Base-by-base conservation (phyloP, 2,888 invertebrate genomes). In the Serripes groenlandicus region DNA sequence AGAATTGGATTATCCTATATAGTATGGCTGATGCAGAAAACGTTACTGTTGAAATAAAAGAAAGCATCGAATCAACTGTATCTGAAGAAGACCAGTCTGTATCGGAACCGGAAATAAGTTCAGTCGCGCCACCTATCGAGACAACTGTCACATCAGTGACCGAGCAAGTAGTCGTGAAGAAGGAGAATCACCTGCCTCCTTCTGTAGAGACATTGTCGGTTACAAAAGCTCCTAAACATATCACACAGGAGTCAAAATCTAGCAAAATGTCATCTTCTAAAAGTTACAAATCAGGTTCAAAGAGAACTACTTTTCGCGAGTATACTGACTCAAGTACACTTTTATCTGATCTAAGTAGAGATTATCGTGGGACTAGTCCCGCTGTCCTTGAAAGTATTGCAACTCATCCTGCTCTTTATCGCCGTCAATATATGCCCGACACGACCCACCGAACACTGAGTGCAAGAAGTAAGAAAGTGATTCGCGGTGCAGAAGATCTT, bases 401-500 rank as follows among this genome's bases (percentile, higher is more conserved):
- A 21, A 88, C 88, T 11, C 92, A 93, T 64, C 91, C 91, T 35
- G 85, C 87, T 35, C 78, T 90, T 56, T 91, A 88, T 80, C 85
- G 86, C 56, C 76, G 75, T 52, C 76, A 83, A 58, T 88, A 83
- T 52, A 56, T 74, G 72, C 86, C 85, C 18, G 88, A 86, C 35
- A 75, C 77, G 4, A 75, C 81, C 30, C 80, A 85, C 35, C 84
- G 89, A 7, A 74, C 75, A 64, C 73, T 94, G 11, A 93, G 93
- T 86, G 88, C 90, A 7, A 85, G 90, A 54, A 93, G 93, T 78
- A 89, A 90, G 77, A 91, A 90, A 81, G 90, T 92, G 34, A 90
- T 93, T 73, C 85, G 93, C n/a, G 92, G 93, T 54, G 90, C 93
- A 1, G 89, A 91, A 18, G 93, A 94, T 28, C 83, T 93, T 32